Base-by-base conservation (phyloP, 2,888 invertebrate genomes). In the Diarsia dahlii region DNA sequence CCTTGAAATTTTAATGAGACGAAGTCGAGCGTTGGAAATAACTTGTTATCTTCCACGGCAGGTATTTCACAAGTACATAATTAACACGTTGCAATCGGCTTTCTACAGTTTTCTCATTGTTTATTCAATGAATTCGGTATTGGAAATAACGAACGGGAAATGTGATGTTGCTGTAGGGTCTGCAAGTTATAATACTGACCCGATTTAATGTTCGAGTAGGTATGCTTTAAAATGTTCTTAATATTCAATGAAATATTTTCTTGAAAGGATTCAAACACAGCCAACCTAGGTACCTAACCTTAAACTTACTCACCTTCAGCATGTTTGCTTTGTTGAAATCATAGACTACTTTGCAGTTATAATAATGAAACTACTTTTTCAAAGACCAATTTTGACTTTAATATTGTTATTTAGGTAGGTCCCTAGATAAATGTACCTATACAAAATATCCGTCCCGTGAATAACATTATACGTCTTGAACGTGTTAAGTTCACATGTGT, bases 1-100 rank as follows among this genome's bases (percentile, higher is more conserved):
- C 76, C 84, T 88, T 91, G 90, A 92, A 93, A 92, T 90, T 91
- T 92, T 92, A 91, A 93, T 92, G 91, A 92, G 86, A 78, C 87
- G 88, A 87, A 88, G 86, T 89, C 85, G 80, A 78, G 81, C 82
- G 76, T 76, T 86, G 76, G 84, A 80, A 82, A 80, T 84, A 80
- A 82, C 78, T 85, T 75, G 77, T 82, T 85, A 79, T 82, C 66
- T 78, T 83, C 67, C 58, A 68, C 68, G 76, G 80, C 76, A 81
- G 82, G 78, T 78, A 78, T 85, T 81, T 86, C 70, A 81, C 74
- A 80, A 82, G 79, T 82, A 76, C 64, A 81, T 86, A 80, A 85
- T 81, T 81, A 84, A 86, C 79, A 81, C 64, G 65, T 68, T 74
- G 56, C 78, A 76, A 81, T 84, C 71, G 74, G 58, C 46, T 71